These are phyloP conservation scores for Danaus plexippus DNA, from an alignment of 1,140 invertebrate genomes.

Conservation along the genomic window DNA sequence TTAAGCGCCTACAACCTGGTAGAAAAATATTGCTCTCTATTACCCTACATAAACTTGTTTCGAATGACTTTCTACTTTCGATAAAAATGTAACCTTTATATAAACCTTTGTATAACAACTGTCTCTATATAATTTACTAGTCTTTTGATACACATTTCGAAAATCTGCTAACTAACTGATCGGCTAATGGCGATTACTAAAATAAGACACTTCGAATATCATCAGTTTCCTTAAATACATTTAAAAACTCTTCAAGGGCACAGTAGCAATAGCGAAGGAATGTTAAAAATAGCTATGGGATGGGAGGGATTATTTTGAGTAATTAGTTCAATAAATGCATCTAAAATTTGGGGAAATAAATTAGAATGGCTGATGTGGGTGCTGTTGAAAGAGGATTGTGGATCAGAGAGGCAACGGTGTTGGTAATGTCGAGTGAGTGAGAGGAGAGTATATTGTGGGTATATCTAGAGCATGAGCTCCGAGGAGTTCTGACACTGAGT, in stretches of 20 bases:
- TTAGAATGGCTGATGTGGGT: constrained; percentile 66
- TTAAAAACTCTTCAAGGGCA: constrained; percentile 31
- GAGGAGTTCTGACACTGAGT: constrained; percentile 66
- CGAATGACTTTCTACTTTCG: constrained; percentile 45
- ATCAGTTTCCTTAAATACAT: constrained; percentile 60
- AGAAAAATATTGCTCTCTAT: constrained; percentile 67
- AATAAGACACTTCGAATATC: constrained; percentile 69
- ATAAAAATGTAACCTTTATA: constrained; percentile 45
- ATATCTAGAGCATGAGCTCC: constrained; percentile 64
- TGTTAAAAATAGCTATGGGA: constrained; percentile 52
- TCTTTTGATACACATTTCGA: constrained; percentile 59
- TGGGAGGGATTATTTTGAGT: constrained; percentile 33
- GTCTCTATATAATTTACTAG: constrained; percentile 51
- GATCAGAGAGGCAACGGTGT: constrained; percentile 79
- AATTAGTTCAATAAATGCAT: constrained; percentile 19
- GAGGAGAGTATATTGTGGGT: constrained; percentile 61
- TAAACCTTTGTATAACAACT: constrained; percentile 51
- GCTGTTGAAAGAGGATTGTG: constrained; percentile 64
- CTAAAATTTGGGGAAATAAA: constrained; percentile 13
- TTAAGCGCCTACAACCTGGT: constrained; percentile 65
- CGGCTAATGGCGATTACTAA: constrained; percentile 66
- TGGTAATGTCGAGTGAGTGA: constrained; percentile 53
- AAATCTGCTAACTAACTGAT: constrained; percentile 65
- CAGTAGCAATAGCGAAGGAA: constrained; percentile 45
- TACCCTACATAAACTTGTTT: constrained; percentile 62